Percentiles rank a stretch among this genome's conserved stretches.
Evolutionary conservation across 37 sponge, comb jelly and placozoan species (phyloP).

Genomic region (Beroe forskalii): DNA sequence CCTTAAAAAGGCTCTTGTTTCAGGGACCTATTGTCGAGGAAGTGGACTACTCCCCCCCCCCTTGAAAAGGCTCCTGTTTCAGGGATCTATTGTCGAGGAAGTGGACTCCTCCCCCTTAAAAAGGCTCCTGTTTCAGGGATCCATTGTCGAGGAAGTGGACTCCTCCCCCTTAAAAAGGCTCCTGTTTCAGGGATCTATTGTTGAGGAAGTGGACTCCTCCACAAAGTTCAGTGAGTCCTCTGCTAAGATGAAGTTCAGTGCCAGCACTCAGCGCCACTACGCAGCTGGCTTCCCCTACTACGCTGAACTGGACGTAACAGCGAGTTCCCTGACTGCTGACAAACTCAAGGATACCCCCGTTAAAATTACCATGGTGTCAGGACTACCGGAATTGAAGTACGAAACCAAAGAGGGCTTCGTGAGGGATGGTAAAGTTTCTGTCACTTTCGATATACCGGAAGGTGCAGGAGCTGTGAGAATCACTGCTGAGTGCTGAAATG

Average conservation of each 20-base stretch:
- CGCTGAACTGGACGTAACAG: slow-evolving; percentile 43
- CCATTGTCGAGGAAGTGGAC: slow-evolving; percentile 1
- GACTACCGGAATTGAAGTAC: not conserved
- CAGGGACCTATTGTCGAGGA: no score
- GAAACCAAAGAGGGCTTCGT: slow-evolving; percentile 3
- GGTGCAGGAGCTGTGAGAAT: slow-evolving; percentile 42
- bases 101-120: no score
- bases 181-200: slow-evolving; percentile 3
- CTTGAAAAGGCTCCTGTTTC: no score
- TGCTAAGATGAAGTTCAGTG: not conserved
- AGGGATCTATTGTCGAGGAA: no score
- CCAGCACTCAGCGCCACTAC: not conserved
- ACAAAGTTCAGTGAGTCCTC: slow-evolving; percentile 39
- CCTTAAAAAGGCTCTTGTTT: no score
- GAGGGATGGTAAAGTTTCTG: slow-evolving; percentile 28
- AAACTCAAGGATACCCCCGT: not conserved
- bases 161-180: no score
- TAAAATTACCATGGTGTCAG: slow-evolving; percentile 9
- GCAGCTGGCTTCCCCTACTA: slow-evolving; percentile 57
- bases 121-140: no score
- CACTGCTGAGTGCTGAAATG: slow-evolving; percentile 55
- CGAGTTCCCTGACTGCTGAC: not conserved
- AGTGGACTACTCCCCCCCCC: no score
- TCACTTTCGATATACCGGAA: slow-evolving; percentile 44
- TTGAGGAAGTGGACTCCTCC: slow-evolving; percentile 11